These are phyloP conservation scores for Campopleginae sp. DNA, from an alignment of 2,888 invertebrate species.

Conservation along the genomic window DNA sequence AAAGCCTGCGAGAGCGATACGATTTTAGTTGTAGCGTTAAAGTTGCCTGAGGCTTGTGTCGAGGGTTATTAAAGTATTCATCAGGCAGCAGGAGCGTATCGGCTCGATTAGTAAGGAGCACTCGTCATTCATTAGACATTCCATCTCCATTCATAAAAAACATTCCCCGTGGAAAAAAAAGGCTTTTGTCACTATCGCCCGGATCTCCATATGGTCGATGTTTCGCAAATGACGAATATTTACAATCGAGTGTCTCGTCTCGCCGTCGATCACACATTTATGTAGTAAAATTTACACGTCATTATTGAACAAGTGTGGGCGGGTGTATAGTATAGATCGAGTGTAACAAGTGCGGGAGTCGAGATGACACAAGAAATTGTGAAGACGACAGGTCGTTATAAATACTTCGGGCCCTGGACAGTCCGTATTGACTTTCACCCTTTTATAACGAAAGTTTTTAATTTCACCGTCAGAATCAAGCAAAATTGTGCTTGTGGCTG, in stretches of 20 bases:
- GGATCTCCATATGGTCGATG: neutral
- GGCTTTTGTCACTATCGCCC: too few species aligned
- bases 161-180: too few species aligned
- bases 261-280: conserved; percentile 8
- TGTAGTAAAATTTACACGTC: conserved; percentile 21
- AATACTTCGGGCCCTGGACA: neutral
- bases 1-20: neutral
- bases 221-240: neutral
- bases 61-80: too few species aligned
- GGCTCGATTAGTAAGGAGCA: too few species aligned
- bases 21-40: neutral
- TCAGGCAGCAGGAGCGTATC: too few species aligned
- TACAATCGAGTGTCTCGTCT: conserved; percentile 34
- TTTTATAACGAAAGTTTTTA: neutral
- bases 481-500: neutral
- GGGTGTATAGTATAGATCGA: conserved; percentile 2
- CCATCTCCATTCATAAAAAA: too few species aligned
- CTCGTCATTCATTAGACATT: too few species aligned
- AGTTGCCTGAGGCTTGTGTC: neutral
- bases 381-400: conserved; percentile 46
- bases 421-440: conserved; percentile 30
- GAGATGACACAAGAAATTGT: conserved; percentile 61
- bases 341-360: conserved; percentile 54
- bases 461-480: neutral
- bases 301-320: conserved; percentile 17